Evolutionary conservation across 2,113 vertebrate genomes (phyloP), one percentile per base, ranked within the genome.

Genomic region (Ptychochromis oligacanthus): DNA sequence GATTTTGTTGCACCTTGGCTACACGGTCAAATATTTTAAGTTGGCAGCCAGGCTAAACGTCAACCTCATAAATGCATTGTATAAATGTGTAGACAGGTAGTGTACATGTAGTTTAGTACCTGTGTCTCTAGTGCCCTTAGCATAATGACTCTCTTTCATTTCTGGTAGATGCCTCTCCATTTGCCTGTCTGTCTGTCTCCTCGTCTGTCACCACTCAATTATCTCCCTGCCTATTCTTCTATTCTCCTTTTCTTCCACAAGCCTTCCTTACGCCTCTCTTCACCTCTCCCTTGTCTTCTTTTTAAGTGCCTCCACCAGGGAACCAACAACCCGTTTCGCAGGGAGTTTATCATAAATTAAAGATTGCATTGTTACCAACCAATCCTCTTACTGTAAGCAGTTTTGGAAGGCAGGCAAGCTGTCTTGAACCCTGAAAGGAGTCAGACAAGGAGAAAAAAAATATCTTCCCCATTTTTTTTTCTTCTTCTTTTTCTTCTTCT

Each of bases 371-470:
- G 95, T 94, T 95, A 93, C 91, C 90, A 83, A 94, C 92, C 94
- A 95, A 95, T 95, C 94, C 95, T 95, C 95, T 95, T 95, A 95
- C 93, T 90, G 82, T 95, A 95, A 95, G 95, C 93, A 94, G 93
- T 95, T 95, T 94, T 90, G 84, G 88, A 80, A 94, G 89, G 90
- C 89, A 91, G 83, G 86, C 83, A 83, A 82, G 90, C 90, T 83
- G 88, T 79, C 90, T 88, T 91, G 91, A 93, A 93, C 93, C 90
- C 87, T 91, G 88, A 94, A 92, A 92, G 84, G 90, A 93, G 91
- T 94, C 88, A 92, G 79, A 81, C 82, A 83, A 64, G 62, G 79
- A 58, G 64, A 75, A 75, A 89, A 90, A 88, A 91, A 85, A 59
- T 26, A 67, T 82, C 72, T 82, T 83, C 60, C 18, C 75, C 26